Evolutionary conservation across 2,888 invertebrate species (phyloP), one percentile per base, ranked within the genome.

Genomic region (Pomacea canaliculata): DNA sequence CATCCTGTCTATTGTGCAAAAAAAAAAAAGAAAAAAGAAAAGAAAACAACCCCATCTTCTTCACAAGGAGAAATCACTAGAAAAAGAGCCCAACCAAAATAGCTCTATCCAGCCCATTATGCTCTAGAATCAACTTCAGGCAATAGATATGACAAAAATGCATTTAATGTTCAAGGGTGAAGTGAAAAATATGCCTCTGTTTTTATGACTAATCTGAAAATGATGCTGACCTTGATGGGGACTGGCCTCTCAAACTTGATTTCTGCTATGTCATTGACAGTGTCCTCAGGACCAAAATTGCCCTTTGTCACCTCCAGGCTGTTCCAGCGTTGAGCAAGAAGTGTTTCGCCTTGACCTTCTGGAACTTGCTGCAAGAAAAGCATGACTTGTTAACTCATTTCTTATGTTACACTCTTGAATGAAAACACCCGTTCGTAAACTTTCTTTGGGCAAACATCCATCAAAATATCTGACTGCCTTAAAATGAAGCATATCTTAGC

Each of bases 171-270:
- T 37, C 4, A 37, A 37, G 37, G 37, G 37, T 37, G 5, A 37
- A 37, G 37, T 37, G 37, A 37, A 37, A 37, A 37, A 37, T 37
- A 37, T 37, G 37, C 37, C 37, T 37, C 5, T 37, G 37, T 37
- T 37, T 3, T 37, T 37, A 37, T 37, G 37, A 37, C 37, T 37
- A 37, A 37, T 37, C 37, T 37, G 16, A 56, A 56, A 63, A 63
- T 13, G 27, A 19, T n/a, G 49, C 72, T 56, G 74, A 95, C 95
- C 93, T 96, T 97, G 71, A 98, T 94, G 12, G 95, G 93, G 66
- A 97, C 94, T 0, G 97, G 95, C 83, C 95, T 94, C 73, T 96
- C 96, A 90, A 98, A 98, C 91, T 96, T 97, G 66, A 98, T 93
- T 90, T 97, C 96, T 2, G 95, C 94, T 86, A 96, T 94, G 87